A percentile compares a stretch with the other conserved stretches of the same genome.
Evolutionary conservation across 2,888 invertebrate genomes (phyloP).

Genomic region (Pediacus dermestoides): DNA sequence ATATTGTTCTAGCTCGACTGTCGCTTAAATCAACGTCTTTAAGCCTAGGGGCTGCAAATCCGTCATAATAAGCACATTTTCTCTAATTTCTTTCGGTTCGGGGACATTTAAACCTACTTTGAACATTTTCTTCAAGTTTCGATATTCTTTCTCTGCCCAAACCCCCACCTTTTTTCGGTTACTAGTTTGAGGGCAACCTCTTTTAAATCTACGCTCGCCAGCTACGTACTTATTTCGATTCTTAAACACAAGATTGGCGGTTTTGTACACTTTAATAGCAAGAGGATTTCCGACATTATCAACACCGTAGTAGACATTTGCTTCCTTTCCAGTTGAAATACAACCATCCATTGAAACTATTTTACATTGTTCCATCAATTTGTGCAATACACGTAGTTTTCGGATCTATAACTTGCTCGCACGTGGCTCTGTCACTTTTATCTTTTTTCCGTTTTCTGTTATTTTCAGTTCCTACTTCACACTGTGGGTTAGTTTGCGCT

Average conservation of each 20-base stretch:
- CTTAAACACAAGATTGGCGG: conserved; percentile 94
- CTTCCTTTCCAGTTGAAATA: conserved; percentile 98
- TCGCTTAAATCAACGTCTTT: conserved; percentile 79
- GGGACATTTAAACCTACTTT: conserved; percentile 85
- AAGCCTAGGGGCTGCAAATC: conserved; percentile 87
- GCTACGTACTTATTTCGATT: conserved; percentile 96
- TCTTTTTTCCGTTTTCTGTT: conserved; percentile 77
- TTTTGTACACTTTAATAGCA: conserved; percentile 95
- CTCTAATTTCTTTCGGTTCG: conserved; percentile 76
- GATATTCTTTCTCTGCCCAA: conserved; percentile 99
- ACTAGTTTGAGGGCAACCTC: conserved; percentile 91
- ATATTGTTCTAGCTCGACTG: conserved; percentile 72
- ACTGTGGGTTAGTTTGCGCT: no score
- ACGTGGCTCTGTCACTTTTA: conserved; percentile 92
- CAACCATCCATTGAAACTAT: conserved; percentile 97
- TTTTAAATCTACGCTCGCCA: conserved; percentile 92
- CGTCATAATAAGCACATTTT: conserved; percentile 94
- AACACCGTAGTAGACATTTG: conserved; percentile 95
- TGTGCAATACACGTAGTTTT: no score
- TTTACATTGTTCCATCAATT: no score
- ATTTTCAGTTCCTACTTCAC: no score
- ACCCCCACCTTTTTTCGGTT: conserved; percentile 97
- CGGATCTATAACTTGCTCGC: conserved; percentile 96
- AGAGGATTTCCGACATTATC: conserved; percentile 64
- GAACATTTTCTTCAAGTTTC: conserved; percentile 84